phyloP scores from a whole-genome alignment of 1,140 invertebrate species.

The Cheumatopsyche charites region DNA sequence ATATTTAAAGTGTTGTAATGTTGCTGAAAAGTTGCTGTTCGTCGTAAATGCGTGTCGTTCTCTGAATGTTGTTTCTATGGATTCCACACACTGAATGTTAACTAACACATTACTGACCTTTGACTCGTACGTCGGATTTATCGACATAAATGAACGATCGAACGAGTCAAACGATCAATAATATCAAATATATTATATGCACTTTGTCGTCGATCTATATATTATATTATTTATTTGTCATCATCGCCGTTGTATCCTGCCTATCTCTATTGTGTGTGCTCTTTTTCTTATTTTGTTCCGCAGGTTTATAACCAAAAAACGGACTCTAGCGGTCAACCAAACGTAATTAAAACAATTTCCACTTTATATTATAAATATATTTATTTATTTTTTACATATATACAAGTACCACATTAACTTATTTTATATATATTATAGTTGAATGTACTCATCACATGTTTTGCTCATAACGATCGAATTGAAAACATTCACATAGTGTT shows the following conservation, averaged over 20 bases:
- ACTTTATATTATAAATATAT: slow-evolving; percentile 15
- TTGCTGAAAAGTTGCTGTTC: slow-evolving; percentile 22
- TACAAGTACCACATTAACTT: slow-evolving; percentile 13
- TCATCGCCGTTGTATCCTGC: slow-evolving; percentile 49
- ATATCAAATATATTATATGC: slow-evolving; percentile 47
- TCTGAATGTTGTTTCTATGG: slow-evolving; percentile 33
- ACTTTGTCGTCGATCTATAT: slow-evolving; percentile 30
- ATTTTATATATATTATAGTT: neutral
- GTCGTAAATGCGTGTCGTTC: slow-evolving; percentile 17
- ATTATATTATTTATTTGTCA: too few relatives aligned
- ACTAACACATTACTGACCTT: neutral
- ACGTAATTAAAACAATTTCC: slow-evolving; percentile 57
- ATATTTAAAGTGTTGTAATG: too few relatives aligned
- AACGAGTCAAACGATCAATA: neutral
- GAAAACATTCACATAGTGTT: neutral
- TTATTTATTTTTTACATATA: slow-evolving; percentile 33
- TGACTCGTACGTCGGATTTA: neutral
- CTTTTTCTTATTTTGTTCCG: slow-evolving; percentile 60
- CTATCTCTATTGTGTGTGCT: slow-evolving; percentile 51
- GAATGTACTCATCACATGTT: slow-evolving; percentile 28
- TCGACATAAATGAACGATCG: neutral
- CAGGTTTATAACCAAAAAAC: slow-evolving; percentile 65
- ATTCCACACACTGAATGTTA: slow-evolving; percentile 35
- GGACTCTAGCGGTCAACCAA: slow-evolving; percentile 63
- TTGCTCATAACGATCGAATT: neutral